Base-by-base conservation (phyloP, 1,140 invertebrate genomes). In the Colletes latitarsis region DNA sequence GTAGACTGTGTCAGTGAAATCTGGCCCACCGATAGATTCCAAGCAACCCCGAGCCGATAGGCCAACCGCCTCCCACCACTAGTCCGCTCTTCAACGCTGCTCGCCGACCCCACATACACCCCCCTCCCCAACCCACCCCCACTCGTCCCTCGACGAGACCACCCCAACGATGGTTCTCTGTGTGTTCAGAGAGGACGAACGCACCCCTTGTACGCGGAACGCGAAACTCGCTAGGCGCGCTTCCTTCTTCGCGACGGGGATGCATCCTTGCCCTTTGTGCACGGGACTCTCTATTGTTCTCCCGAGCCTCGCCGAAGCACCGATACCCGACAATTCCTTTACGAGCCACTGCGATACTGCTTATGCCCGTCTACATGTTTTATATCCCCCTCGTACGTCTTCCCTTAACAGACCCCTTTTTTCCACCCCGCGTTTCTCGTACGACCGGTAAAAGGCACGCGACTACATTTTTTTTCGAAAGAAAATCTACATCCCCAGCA, bases 11-110 rank as follows among this genome's bases (percentile, higher is more conserved):
- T 76, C 83, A 82, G 84, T 85, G 76, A 82, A 85, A 85, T 85
- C 84, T 85, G 84, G 84, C 84, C 84, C 83, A 85, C 79, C 84
- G 84, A 85, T 85, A 85, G 84, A 85, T 85, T 82, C 83, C 84
- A 81, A 85, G 82, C 84, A 82, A 82, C 83, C 83, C 83, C 83
- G 84, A 85, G 83, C 58, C 84, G 82, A 85, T 85, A 85, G 69
- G 82, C 82, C 52, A 82, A 77, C 82, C 62, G 19, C 62, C 53
- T 49, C 49, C 82, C 64, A n/a, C 57, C 57, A 58, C 0, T 6
- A 19, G 15, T 15, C 10, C 10, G 49, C 10, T 49, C 49, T 49
- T 10, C 49, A 49, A 49, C 49, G 49, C 49, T 49, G 49, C 43
- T 43, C 30, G 43, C 43, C 43, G 43, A 46, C 43, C 43, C 6